Conservation (phyloP, 2,113 vertebrate genomes). For the Rhombomys opimus region DNA sequence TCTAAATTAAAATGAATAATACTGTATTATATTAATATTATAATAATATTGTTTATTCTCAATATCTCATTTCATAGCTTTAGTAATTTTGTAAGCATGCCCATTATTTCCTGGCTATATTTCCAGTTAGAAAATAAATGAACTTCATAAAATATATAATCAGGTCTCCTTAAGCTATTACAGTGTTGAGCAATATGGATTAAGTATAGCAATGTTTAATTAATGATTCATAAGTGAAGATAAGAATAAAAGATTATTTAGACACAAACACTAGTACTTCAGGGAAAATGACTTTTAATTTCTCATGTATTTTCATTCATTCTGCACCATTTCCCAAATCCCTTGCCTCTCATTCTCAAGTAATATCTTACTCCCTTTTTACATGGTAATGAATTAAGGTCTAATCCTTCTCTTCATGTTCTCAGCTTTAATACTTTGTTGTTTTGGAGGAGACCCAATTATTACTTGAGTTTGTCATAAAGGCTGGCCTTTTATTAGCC, state of each 20-base stretch:
- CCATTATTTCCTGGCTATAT: background rate
- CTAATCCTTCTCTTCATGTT: background rate
- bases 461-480: background rate
- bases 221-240: conserved; percentile 9
- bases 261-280: background rate
- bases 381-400: background rate
- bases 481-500: background rate
- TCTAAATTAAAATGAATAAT: background rate
- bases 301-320: background rate
- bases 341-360: background rate
- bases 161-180: background rate
- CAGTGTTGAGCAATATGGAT: background rate
- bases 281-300: background rate
- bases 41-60: no score
- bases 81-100: background rate
- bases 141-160: background rate
- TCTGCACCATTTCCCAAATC: background rate
- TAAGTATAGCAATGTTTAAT: background rate
- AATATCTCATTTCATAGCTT: background rate
- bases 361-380: background rate
- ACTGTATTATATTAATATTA: background rate
- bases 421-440: background rate
- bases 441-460: background rate
- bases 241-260: background rate
- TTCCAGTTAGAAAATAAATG: background rate